Evolutionary conservation across 2,797 vertebrate genomes (phyloP).

Genomic region (Sebastes hubbsi): DNA sequence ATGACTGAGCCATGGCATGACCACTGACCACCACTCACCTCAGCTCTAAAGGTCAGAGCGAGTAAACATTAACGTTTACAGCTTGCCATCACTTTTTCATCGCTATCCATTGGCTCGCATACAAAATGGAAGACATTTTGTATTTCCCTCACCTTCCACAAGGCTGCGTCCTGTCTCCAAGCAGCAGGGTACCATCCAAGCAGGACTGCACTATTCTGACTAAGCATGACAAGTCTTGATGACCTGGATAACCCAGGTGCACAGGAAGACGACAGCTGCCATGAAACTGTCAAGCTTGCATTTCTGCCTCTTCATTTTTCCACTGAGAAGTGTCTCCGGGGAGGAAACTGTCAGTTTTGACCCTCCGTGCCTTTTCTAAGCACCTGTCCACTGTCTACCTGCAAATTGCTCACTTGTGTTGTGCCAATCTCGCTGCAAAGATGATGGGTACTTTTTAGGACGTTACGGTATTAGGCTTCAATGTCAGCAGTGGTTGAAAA

Average conservation of each 20-base stretch:
- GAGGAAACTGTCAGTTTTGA: conserved; percentile 59
- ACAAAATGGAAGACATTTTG: conserved; percentile 15
- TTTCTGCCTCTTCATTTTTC: conserved; percentile 54
- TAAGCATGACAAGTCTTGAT: conserved; percentile 44
- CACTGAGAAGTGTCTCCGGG: conserved; percentile 44
- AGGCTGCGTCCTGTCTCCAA: conserved; percentile 18
- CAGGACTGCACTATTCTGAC: conserved; percentile 34
- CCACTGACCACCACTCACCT: conserved; percentile 49
- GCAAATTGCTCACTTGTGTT: conserved; percentile 39
- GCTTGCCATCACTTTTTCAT: conserved; percentile 21
- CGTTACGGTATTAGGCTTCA: not conserved
- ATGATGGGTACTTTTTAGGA: conserved; percentile 15
- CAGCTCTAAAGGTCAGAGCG: conserved; percentile 46
- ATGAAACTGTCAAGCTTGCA: conserved; percentile 62
- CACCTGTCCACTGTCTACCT: conserved; percentile 67
- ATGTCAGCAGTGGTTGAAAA: conserved; percentile 18
- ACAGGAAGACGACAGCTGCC: conserved; percentile 63
- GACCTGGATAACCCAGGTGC: conserved; percentile 64
- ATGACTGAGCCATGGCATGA: conserved; percentile 24
- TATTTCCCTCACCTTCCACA: conserved; percentile 15
- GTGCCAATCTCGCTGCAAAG: conserved; percentile 9
- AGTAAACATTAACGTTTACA: conserved; percentile 40
- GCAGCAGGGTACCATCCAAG: conserved; percentile 14
- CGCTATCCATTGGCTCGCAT: not conserved
- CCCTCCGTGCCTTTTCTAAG: conserved; percentile 46